Conservation (phyloP, 2,888 invertebrate genomes). For the Lacanobia wlatinum region DNA sequence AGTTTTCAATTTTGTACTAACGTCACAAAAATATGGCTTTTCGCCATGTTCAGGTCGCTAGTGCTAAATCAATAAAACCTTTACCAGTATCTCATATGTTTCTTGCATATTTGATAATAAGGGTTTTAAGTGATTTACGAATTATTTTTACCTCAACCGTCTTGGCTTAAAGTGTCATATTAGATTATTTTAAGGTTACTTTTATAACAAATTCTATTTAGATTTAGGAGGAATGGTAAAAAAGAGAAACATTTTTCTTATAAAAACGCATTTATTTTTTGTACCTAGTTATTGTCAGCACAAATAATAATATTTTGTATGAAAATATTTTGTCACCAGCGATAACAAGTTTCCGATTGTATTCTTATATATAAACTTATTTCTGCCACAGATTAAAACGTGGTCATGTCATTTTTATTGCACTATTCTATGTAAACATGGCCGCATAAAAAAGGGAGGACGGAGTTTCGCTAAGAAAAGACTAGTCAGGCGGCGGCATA, state of each 20-base stretch:
- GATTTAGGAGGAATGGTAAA: constrained; percentile 43
- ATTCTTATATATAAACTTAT: constrained; percentile 11
- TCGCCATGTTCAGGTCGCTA: constrained; percentile 9
- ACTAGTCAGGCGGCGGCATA: neutral
- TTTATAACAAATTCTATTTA: constrained; percentile 62
- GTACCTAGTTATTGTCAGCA: constrained; percentile 42
- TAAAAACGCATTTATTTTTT: constrained; percentile 45
- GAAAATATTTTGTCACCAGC: constrained; percentile 28
- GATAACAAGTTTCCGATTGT: constrained; percentile 5
- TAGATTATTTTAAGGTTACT: constrained; percentile 58
- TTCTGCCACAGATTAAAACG: constrained; percentile 20
- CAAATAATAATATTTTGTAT: constrained; percentile 46
- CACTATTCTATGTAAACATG: neutral
- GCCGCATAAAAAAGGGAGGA: constrained; percentile 2
- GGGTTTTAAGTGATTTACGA: constrained; percentile 30
- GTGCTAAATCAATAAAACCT: constrained; percentile 5
- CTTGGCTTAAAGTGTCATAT: constrained; percentile 67
- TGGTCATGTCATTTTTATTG: constrained; percentile 30
- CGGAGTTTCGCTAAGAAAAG: neutral
- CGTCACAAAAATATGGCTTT: neutral
- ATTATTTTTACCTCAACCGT: constrained; percentile 56
- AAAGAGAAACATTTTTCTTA: constrained; percentile 35
- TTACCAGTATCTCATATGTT: constrained; percentile 13
- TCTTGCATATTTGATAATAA: constrained; percentile 48
- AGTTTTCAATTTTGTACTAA: constrained; percentile 8